Conservation (phyloP, 1,140 invertebrate genomes). For the Galleria mellonella region DNA sequence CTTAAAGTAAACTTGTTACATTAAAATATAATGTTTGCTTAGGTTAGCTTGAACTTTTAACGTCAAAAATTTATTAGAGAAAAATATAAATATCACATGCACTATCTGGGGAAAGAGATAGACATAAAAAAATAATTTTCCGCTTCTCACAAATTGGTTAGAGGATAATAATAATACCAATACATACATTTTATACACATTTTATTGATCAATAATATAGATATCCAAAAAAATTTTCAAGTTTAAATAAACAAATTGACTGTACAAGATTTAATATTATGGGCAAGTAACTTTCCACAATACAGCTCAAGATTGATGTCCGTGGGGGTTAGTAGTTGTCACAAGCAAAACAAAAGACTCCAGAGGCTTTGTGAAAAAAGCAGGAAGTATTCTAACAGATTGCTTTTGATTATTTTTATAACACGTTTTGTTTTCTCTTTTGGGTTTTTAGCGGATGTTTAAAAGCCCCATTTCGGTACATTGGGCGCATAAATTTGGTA, state of each 20-base stretch:
- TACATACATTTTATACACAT: neutral
- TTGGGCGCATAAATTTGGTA: neutral
- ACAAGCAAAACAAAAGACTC: constrained; percentile 39
- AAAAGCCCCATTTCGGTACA: neutral
- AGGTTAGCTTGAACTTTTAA: too few relatives aligned
- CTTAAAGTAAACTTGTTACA: too few relatives aligned
- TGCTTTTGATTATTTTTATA: constrained; percentile 11
- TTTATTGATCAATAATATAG: neutral
- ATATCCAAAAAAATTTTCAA: too few relatives aligned
- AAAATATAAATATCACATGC: too few relatives aligned
- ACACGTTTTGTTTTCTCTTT: constrained; percentile 1
- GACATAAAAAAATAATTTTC: too few relatives aligned
- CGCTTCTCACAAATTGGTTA: too few relatives aligned
- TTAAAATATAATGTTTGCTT: too few relatives aligned
- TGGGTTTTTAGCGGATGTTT: neutral
- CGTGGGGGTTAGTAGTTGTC: constrained; percentile 15
- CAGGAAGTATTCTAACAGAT: constrained; percentile 12
- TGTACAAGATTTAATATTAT: constrained; percentile 1
- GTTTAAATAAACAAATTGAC: too few relatives aligned
- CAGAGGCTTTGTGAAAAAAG: constrained; percentile 18
- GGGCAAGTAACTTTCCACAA: constrained; percentile 11
- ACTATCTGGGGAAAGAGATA: too few relatives aligned
- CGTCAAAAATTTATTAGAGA: too few relatives aligned
- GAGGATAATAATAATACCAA: neutral
- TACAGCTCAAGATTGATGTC: constrained; percentile 21